Evolutionary conservation across 2,113 vertebrate genomes (phyloP), one percentile per base, ranked within the genome.

Genomic region (Lepisosteus oculatus): DNA sequence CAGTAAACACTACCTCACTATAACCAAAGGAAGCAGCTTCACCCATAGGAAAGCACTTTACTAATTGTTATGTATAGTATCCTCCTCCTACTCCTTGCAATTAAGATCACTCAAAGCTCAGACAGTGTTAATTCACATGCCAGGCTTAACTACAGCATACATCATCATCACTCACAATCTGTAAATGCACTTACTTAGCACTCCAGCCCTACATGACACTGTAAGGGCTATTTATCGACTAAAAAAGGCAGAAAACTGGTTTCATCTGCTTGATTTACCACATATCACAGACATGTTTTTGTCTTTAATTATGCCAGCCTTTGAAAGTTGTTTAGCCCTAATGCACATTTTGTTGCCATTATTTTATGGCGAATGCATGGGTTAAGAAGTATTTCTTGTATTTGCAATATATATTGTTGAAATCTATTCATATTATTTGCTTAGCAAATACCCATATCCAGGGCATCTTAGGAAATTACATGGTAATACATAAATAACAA

Each of bases 41-140:
- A 17, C 68, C 68, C 55, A 59, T 8, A 70, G 56, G 67, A 75
- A 75, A 44, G 61, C 44, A 45, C 62, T 54, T 63, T 69, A 61
- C 62, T 75, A 75, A 75, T 75, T 75, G 73, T 75, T 75, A 70
- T 61, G 73, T 70, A 70, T 66, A 59, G 51, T 54, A 70, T 43
- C 68, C 67, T 41, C 67, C 68, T 75, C 73, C 73, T 67, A 66
- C 73, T 75, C 73, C 9, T 44, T 70, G 63, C 73, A 75, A 75
- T 75, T 69, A 75, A 55, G 62, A 75, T 70, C 73, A 70, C 73
- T 75, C 73, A 70, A 64, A 70, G 68, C 62, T 65, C 73, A 75
- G 73, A 66, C 68, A 75, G 68, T 59, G 61, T 67, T 75, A 70
- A 75, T 75, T 75, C 68, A 75, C 68, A 75, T 75, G 73, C 73